Percentiles rank a stretch among this genome's conserved stretches.
Conservation (phyloP, 1,140 invertebrate genomes). For the Stegodyphus mimosarum region DNA sequence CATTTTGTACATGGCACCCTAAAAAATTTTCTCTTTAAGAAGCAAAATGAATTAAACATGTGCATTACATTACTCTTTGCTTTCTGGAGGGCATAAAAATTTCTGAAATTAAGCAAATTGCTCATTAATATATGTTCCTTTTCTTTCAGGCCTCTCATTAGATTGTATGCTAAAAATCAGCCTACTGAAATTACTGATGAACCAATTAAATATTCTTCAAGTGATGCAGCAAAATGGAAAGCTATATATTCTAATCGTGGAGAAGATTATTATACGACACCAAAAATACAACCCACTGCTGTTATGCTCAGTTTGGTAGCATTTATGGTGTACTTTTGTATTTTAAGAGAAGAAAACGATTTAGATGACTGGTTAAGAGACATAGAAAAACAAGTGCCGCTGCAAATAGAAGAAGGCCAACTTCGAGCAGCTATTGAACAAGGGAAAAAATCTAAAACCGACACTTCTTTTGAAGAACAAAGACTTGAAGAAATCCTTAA, state of each 20-base stretch:
- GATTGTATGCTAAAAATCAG: neutral
- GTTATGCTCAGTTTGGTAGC: constrained; percentile 73
- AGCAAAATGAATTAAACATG: no score
- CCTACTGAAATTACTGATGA: constrained; percentile 64
- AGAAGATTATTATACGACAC: constrained; percentile 65
- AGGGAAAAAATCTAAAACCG: neutral
- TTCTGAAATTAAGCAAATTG: neutral
- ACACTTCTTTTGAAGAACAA: neutral
- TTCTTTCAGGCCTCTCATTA: neutral
- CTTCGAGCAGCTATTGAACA: constrained; percentile 25
- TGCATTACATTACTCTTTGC: no score
- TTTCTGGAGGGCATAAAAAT: no score
- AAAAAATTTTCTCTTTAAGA: no score
- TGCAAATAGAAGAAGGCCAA: constrained; percentile 32
- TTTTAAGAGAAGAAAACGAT: constrained; percentile 87
- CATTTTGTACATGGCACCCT: no score
- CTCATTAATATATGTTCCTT: neutral
- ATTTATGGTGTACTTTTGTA: constrained; percentile 83
- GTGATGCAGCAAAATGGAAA: constrained; percentile 74
- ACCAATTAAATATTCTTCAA: constrained; percentile 78
- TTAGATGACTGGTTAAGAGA: constrained; percentile 77
- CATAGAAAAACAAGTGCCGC: constrained; percentile 13
- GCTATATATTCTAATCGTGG: constrained; percentile 69
- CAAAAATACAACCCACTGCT: constrained; percentile 77
- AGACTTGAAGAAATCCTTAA: neutral